Evolutionary conservation across 1,140 invertebrate genomes (phyloP).

Genomic region (Lordiphosa collinella): DNA sequence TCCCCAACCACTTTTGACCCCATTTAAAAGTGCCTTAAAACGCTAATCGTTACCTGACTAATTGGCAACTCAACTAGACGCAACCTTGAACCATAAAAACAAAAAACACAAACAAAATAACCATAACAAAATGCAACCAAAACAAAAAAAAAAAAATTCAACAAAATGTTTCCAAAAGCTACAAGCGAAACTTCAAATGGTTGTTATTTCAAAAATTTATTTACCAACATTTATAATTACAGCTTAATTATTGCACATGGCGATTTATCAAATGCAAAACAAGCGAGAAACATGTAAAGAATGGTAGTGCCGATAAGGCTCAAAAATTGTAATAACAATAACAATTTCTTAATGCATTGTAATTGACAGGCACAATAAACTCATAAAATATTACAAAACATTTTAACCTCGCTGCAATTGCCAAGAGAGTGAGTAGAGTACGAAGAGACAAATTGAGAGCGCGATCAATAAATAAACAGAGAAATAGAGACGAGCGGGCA

Average conservation of each 20-base stretch:
- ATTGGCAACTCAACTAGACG: constrained; percentile 7
- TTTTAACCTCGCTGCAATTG: constrained; percentile 53
- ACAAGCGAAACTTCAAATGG: constrained; percentile 2
- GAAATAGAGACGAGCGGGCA: constrained; percentile 4
- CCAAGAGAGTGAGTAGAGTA: constrained; percentile 22
- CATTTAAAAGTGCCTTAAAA: constrained; percentile 2
- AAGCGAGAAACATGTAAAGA: constrained; percentile 20
- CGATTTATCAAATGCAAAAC: constrained; percentile 30
- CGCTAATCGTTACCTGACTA: constrained; percentile 8
- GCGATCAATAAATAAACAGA: neutral
- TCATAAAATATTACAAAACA: constrained; percentile 52
- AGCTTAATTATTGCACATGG: constrained; percentile 38
- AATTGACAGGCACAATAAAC: constrained; percentile 36
- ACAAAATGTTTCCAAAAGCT: constrained; percentile 4
- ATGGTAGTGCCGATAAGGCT: neutral
- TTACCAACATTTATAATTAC: constrained; percentile 42
- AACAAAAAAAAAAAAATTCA: constrained; percentile 4
- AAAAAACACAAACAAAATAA: constrained; percentile 20
- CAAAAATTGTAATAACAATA: constrained; percentile 8
- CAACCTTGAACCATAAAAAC: constrained; percentile 29
- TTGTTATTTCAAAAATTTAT: constrained; percentile 30
- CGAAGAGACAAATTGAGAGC: constrained; percentile 2
- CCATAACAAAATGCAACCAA: constrained; percentile 5
- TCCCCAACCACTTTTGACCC: neutral
- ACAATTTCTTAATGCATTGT: constrained; percentile 17